phyloP scores from a whole-genome alignment of 2,113 vertebrate genomes.

The Miniopterus natalensis region DNA sequence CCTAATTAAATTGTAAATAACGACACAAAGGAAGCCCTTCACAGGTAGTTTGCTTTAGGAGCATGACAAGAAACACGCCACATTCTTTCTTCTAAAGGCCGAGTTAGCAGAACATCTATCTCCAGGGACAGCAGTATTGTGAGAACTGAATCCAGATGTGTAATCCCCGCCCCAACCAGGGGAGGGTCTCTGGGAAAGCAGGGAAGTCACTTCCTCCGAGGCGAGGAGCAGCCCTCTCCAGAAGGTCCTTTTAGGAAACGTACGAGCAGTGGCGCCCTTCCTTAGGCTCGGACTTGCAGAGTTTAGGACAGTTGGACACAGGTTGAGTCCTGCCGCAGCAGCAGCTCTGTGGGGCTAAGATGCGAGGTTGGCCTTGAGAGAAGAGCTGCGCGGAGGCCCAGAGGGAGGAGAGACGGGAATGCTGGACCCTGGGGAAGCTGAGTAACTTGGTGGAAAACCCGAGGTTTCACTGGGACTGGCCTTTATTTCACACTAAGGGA shows the following conservation, averaged over 20 bases:
- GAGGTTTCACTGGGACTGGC: not conserved
- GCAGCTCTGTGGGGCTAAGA: not conserved
- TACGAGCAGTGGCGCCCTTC: not conserved
- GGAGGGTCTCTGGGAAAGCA: not conserved
- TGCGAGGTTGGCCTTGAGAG: not conserved
- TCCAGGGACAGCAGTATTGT: not conserved
- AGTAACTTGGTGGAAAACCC: not conserved
- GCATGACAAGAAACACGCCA: not conserved
- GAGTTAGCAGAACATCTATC: not conserved
- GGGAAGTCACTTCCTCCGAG: not conserved
- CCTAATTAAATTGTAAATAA: not conserved
- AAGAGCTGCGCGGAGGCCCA: not conserved
- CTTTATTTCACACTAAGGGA: not conserved
- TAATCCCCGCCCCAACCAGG: not conserved
- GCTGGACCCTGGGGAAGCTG: not conserved
- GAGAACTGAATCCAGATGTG: conserved; percentile 5
- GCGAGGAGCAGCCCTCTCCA: not conserved
- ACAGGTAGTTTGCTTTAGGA: conserved; percentile 38
- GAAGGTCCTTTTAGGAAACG: not conserved
- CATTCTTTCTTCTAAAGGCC: conserved; percentile 14
- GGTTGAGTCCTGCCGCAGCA: not conserved
- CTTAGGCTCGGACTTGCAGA: not conserved
- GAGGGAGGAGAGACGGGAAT: not conserved
- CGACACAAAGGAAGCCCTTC: not conserved
- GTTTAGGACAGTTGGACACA: not conserved